Percentiles rank a stretch among this genome's conserved stretches.
Evolutionary conservation across 2,797 vertebrate species (phyloP).

Genomic region (Triplophysa yarkandensis): DNA sequence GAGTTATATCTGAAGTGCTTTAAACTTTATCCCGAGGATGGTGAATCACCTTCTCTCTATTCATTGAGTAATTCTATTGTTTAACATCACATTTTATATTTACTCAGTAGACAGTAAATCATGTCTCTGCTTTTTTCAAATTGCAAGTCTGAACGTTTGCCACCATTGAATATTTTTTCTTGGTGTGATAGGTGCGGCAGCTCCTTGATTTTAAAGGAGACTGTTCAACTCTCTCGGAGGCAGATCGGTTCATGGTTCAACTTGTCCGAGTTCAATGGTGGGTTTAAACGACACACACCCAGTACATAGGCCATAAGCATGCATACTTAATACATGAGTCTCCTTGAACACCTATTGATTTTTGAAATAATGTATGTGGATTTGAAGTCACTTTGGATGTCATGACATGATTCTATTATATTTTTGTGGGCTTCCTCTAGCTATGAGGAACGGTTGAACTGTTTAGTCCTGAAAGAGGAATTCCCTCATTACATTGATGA

Average conservation of each 20-base stretch:
- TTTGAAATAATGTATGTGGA: not conserved
- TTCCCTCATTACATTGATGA: conserved; percentile 76
- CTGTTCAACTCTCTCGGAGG: conserved; percentile 70
- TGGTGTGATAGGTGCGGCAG: conserved; percentile 68
- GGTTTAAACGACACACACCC: conserved; percentile 39
- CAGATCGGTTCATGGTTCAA: conserved; percentile 80
- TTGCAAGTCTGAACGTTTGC: not conserved
- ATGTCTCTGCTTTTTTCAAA: no score
- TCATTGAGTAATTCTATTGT: not conserved
- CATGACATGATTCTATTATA: not conserved
- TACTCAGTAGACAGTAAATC: no score
- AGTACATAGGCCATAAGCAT: not conserved
- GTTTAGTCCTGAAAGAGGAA: conserved; percentile 82
- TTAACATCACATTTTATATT: no score
- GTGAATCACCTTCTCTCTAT: not conserved
- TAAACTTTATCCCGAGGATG: not conserved
- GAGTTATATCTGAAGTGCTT: conserved; percentile 58
- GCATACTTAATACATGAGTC: not conserved
- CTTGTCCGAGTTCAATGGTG: conserved; percentile 78
- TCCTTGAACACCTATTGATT: not conserved
- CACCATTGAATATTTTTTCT: not conserved
- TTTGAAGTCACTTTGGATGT: conserved; percentile 5
- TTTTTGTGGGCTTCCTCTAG: conserved; percentile 59
- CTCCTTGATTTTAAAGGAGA: conserved; percentile 73
- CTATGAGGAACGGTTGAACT: conserved; percentile 74